Evolutionary conservation across 2,113 vertebrate genomes (phyloP), one percentile per base, ranked within the genome.

Genomic region (Pipra filicauda): DNA sequence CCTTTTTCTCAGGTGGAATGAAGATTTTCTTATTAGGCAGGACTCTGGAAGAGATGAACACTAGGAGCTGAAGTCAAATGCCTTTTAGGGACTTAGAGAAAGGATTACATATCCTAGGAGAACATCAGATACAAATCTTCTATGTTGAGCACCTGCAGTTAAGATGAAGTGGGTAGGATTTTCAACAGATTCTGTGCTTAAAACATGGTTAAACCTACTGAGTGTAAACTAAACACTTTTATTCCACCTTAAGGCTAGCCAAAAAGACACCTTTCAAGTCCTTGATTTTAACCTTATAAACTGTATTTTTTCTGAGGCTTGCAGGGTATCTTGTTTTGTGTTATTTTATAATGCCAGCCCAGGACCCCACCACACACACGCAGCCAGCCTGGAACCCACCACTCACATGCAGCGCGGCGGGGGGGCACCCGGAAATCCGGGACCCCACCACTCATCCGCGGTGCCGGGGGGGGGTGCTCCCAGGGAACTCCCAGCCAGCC

Each of bases 231-330:
- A 46, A n/a, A 7, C 16, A 7, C 39, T 61, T 76, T 35, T 76
- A 46, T 52, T 75, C 31, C 31, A 66, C 70, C 15, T 61, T 46
- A 48, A 71, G 16, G 8, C 28, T 33, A 54, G 33, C 75, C 83
- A 92, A 82, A 91, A 86, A 76, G 62, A 15, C 2, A 30, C 39
- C 51, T 59, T 66, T 70, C 86, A 85, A 91, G 70, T 85, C 31
- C 69, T 15, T 85, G 30, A 83, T 96, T 91, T 90, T 85, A 58
- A 46, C 33, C 9, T 51, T 57, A 28, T 15, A 22, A 89, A 80
- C 58, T 51, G 21, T 73, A 86, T 95, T 95, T 87, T 95, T 94
- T 89, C 37, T 62, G 8, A 26, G 61, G 59, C 65, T 97, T 85
- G 31, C 81, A 74, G 79, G 64, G 52, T 89, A 43, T 86, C 91